These are phyloP conservation scores for Diploscapter pachys DNA, from an alignment of 1,140 invertebrate species.

Conservation along the genomic window DNA sequence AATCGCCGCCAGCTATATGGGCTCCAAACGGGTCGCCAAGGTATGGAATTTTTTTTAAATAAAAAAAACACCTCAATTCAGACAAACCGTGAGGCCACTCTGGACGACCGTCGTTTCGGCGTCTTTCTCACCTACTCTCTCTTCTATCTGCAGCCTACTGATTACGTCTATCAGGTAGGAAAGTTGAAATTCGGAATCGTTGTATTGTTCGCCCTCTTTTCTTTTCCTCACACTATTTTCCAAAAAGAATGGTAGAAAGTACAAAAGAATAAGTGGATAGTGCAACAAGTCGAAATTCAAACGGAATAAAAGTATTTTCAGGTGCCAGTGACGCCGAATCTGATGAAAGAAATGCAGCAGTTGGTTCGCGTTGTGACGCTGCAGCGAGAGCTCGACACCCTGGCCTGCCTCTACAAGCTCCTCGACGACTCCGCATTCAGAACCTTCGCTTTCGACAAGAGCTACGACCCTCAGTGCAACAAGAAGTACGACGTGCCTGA, in stretches of 20 bases:
- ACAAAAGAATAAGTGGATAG: background rate
- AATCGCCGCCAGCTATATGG: background rate
- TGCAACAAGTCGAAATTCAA: background rate
- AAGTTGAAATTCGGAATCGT: background rate
- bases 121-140: constrained; percentile 16
- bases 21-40: background rate
- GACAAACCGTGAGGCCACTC: background rate
- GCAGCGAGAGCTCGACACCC: constrained; percentile 12
- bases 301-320: background rate
- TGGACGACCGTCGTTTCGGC: constrained; percentile 21
- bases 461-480: constrained; percentile 17
- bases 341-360: constrained; percentile 2
- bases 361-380: background rate
- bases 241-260: background rate
- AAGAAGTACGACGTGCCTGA: constrained; percentile 14
- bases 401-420: constrained; percentile 11
- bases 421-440: constrained; percentile 16
- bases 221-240: background rate
- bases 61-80: background rate
- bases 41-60: background rate
- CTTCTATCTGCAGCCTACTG: constrained; percentile 19
- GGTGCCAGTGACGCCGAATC: constrained; percentile 6
- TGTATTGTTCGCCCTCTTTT: background rate
- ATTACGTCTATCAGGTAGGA: constrained; percentile 10
- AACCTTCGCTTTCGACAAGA: constrained; percentile 10